These are phyloP conservation scores for Perdix hodgsoniae DNA, from an alignment of 2,797 vertebrate genomes.

Conservation along the genomic window DNA sequence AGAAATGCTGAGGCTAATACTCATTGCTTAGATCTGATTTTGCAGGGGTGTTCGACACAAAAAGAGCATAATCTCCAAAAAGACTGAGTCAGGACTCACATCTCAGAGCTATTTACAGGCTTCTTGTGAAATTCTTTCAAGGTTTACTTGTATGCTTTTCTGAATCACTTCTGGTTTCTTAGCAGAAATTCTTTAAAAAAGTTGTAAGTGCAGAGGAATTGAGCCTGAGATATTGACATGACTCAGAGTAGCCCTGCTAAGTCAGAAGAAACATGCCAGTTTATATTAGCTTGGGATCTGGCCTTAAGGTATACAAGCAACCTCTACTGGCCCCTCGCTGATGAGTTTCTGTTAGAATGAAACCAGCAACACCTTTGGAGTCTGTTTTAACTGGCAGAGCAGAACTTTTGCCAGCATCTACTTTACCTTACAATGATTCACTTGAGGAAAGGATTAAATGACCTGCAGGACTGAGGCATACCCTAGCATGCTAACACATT, in stretches of 20 bases:
- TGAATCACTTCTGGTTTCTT: not conserved
- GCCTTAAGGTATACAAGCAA: constrained; percentile 36
- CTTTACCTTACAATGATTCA: constrained; percentile 64
- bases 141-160: not conserved
- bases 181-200: not conserved
- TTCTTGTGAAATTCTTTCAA: not conserved
- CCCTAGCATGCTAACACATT: constrained; percentile 29
- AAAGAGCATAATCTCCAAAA: not conserved
- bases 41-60: not conserved
- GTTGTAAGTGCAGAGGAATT: not conserved
- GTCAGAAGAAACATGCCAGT: not conserved
- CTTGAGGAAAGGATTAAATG: constrained; percentile 61
- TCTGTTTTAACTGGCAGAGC: constrained; percentile 63
- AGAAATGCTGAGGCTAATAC: not conserved
- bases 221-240: not conserved
- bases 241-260: not conserved
- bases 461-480: constrained; percentile 37
- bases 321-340: constrained; percentile 11
- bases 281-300: constrained; percentile 1
- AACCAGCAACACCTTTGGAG: constrained; percentile 61
- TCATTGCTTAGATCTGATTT: not conserved
- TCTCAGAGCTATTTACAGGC: not conserved
- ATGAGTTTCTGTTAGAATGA: constrained; percentile 61
- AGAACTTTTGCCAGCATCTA: constrained; percentile 59
- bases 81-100: not conserved